Conservation (phyloP, 2,797 vertebrate genomes). For the Podarcis siculus region DNA sequence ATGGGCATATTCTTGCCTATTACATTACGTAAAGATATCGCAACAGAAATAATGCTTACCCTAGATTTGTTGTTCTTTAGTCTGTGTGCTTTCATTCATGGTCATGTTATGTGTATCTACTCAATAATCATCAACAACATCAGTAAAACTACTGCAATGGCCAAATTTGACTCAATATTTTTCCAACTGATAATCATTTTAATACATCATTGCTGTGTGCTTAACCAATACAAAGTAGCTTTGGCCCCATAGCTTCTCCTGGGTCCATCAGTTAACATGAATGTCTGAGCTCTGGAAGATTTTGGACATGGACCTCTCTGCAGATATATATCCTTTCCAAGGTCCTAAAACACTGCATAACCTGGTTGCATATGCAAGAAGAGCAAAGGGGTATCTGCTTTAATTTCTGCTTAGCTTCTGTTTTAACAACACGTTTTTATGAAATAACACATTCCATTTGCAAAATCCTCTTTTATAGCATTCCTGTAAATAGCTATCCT, state of each 20-base stretch:
- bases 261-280: too few species aligned
- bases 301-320: too few species aligned
- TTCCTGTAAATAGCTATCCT: neutral
- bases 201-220: neutral
- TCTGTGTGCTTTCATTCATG: neutral
- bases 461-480: too few species aligned
- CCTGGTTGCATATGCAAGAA: too few species aligned
- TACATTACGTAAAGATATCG: neutral
- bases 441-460: neutral
- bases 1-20: neutral
- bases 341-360: too few species aligned
- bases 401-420: neutral
- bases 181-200: neutral
- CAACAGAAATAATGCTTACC: neutral
- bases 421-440: neutral
- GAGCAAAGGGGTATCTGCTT: neutral
- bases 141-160: neutral
- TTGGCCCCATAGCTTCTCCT: too few species aligned
- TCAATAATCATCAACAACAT: neutral
- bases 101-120: neutral
- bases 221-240: neutral
- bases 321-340: too few species aligned
- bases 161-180: neutral
- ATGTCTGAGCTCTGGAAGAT: too few species aligned
- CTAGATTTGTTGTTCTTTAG: neutral